Evolutionary conservation across 2,113 vertebrate species (phyloP).

Genomic region (Brachypteracias leptosomus): DNA sequence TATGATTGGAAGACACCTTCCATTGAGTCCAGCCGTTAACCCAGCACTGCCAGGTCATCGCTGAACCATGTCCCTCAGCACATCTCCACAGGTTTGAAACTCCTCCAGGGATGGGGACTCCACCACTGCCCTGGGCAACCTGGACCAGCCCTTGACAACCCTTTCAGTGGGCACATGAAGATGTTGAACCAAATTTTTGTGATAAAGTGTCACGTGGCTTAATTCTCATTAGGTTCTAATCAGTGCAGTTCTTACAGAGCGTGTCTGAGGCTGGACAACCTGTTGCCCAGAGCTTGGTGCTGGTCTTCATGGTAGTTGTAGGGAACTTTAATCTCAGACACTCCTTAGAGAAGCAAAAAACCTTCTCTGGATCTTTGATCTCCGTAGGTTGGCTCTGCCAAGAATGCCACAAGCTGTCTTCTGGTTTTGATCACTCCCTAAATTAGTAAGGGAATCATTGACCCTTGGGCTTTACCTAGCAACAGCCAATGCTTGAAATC

Average conservation of each 20-base stretch:
- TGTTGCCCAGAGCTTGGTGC: neutral
- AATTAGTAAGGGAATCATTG: neutral
- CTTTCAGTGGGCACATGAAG: neutral
- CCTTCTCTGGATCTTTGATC: neutral
- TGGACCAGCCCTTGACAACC: no score
- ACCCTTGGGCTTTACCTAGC: neutral
- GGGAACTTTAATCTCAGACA: neutral
- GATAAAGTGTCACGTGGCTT: neutral
- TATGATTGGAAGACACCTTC: neutral
- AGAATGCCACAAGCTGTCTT: neutral
- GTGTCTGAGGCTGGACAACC: neutral
- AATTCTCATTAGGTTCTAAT: neutral
- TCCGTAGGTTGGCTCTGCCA: neutral
- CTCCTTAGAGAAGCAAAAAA: neutral
- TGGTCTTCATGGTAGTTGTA: neutral
- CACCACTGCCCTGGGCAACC: no score
- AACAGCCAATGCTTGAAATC: neutral
- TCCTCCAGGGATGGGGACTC: no score
- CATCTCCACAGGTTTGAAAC: no score
- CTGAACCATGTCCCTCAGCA: no score
- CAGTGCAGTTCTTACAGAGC: neutral
- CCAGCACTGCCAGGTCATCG: no score
- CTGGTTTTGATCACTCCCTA: neutral
- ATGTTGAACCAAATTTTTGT: neutral
- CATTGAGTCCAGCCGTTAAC: no score